Evolutionary conservation across 1,140 invertebrate genomes (phyloP), one percentile per base, ranked within the genome.

Genomic region (Centruroides sculpturatus): DNA sequence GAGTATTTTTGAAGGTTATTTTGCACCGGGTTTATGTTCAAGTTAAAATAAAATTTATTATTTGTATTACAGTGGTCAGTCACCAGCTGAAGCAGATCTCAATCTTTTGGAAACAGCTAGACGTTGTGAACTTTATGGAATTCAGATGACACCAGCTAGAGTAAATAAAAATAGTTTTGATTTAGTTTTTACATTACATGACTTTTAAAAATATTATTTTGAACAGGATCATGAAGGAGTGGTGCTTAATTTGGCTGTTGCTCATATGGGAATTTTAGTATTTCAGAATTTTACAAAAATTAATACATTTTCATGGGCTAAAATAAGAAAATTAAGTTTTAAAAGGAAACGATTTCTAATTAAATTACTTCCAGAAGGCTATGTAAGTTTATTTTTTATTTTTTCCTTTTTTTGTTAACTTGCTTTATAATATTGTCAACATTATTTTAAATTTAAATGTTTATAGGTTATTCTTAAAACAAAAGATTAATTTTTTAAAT

Each of bases 291-390:
- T 85, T 69, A 95, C 91, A 6, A 95, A 94, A 78, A 97, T 98
- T 66, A 98, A 97, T 77, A 98, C 93, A 50, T 99, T 99, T 76
- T 97, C 93, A 59, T 99, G 96, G 95, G 93, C 93, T 12, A 98
- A 98, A 81, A 96, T 99, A 66, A 80, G 96, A 65, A 99, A 99
- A 80, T 86, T 99, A 64, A 97, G 93, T 65, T 99, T 99, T 74
- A 99, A 98, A 75, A 80, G 96, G 66, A 98, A 98, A 81, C 82
- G 87, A 72, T 96, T 98, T 77, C 81, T 99, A 58, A 92, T 99
- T 61, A 99, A 99, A 78, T 78, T 99, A 47, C 94, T 98, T 76
- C 92, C 95, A 5, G 95, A 64, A 56, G 62, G 62, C 11, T 64
- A 64, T 58, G 62, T 64, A 55, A 64, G 62, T 58, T 50, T 35